Evolutionary conservation across 37 sponge, comb jelly and placozoan genomes (phyloP), one percentile per base, ranked within the genome.

Genomic region (Halichondria panicea): DNA sequence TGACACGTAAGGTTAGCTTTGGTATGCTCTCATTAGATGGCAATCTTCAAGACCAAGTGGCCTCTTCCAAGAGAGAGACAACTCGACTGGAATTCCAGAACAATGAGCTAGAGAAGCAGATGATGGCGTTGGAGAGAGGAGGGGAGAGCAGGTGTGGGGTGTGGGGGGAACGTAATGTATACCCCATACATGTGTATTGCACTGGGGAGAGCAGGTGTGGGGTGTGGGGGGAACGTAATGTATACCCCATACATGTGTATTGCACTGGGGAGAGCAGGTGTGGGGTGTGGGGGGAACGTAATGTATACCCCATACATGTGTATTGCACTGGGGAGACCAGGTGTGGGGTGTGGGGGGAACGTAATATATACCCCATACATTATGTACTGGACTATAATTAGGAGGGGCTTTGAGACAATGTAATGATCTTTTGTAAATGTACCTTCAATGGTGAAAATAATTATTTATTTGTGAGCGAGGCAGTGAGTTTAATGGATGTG

Each of bases 1-100:
- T n/a, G n/a, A n/a, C n/a, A n/a, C n/a, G n/a, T n/a, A n/a, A n/a
- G n/a, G n/a, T 28, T 15, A 24, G 63, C 45, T 5, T 15, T 11
- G 19, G 60, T 69, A 19, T 9, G 25, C 25, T n/a, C 25, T 35
- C 48, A 71, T 32, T 46, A 87, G 87, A 87, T 56, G 75, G 70
- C 27, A 79, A 73, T 24, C 67, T 87, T 8, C 75, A 63, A 32
- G 75, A 73, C 4, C 87, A 87, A 41, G 68, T 79, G 30, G 80
- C 80, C 3, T 53, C 60, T 0, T 39, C 69, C 54, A 72, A 38
- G 63, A 73, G 36, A 40, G 70, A 80, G 19, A 74, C 68, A 42
- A 80, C 60, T 1, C 37, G 81, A 37, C 55, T 87, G 5, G 81
- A 87, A 21, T 78, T 68, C 69, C 65, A 80, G 19, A 87, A 87